Base-by-base conservation (phyloP, 2,888 invertebrate species). In the Eupeodes latifasciatus region DNA sequence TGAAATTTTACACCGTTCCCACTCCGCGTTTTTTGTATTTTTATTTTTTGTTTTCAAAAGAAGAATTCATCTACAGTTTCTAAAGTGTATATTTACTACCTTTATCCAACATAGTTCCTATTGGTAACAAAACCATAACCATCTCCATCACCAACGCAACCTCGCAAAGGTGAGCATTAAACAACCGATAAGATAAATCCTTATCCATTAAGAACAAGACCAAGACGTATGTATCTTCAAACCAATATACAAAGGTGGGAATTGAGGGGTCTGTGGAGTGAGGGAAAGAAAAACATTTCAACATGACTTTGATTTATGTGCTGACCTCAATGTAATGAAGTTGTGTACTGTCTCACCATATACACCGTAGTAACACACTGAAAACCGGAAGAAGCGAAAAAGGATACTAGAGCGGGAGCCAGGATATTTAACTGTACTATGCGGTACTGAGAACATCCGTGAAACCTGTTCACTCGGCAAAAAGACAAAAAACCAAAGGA, bases 251-350 rank as follows among this genome's bases (percentile, higher is more conserved):
- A 27, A 57, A 55, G 27, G 49, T 34, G n/a, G 3, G 34, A 49
- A 66, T 49, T 2, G 44, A 27, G 49, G 34, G 40, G 5, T 16
- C 6, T 10, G 10, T 53, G 5, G n/a, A 47, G 55, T 66, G 44
- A 14, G 81, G 79, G 76, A 72, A 76, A 76, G 19, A 57, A 47
- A 89, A 85, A 85, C 78, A 89, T 76, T 78, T 89, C 81, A 89
- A 89, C 89, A 89, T 79, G 89, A 89, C 89, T 89, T 89, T 89
- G 89, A 89, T 89, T 89, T 89, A 89, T 89, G 89, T 79, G 75
- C 89, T 85, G 85, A 85, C 89, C 89, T 89, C 89, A 79, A 76
- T 76, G 85, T 85, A 89, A 89, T 89, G 85, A 89, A 89, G 85
- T 85, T 85, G 89, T 88, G 77, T 85, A 85, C 77, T 81, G 88